These are phyloP conservation scores for Drosophila dives DNA, from an alignment of 2,888 invertebrate species.

Conservation along the genomic window DNA sequence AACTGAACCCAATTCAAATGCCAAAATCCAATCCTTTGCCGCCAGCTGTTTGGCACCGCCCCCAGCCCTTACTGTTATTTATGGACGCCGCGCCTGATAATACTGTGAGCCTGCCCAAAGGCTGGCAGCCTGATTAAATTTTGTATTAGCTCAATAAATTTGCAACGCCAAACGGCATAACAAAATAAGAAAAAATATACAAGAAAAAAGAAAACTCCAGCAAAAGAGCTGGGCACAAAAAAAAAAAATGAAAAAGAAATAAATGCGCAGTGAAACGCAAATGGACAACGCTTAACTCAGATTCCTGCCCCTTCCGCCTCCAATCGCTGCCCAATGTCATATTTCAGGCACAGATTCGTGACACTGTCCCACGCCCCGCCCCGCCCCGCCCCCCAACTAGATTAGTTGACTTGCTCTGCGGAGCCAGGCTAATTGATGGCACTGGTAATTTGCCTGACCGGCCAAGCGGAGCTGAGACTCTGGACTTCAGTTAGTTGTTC, in stretches of 20 bases:
- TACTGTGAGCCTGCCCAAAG: constrained; percentile 52
- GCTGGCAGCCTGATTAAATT: constrained; percentile 75
- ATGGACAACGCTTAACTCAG: constrained; percentile 70
- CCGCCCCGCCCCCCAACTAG: neutral
- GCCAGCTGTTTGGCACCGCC: constrained; percentile 62
- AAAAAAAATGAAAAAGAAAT: constrained; percentile 24
- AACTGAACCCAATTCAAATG: constrained; percentile 31
- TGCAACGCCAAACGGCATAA: constrained; percentile 55
- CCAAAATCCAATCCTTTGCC: constrained; percentile 61
- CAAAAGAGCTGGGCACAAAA: neutral
- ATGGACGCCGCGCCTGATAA: constrained; percentile 73
- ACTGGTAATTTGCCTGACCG: constrained; percentile 62
- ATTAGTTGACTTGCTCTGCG: constrained; percentile 5
- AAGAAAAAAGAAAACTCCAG: neutral
- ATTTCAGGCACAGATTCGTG: constrained; percentile 60
- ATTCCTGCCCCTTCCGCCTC: neutral
- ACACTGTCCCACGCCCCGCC: too few species aligned
- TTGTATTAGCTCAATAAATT: constrained; percentile 79
- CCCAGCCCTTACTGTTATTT: constrained; percentile 58
- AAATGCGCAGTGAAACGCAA: constrained; percentile 70
- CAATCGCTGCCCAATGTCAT: constrained; percentile 51
- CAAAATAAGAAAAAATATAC: constrained; percentile 4
- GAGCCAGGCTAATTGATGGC: constrained; percentile 65
- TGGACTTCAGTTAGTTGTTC: neutral
- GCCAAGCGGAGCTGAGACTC: neutral